Percentiles rank a stretch among this genome's conserved stretches.
Conservation (phyloP, 92 coral and sea anemone species). For the Palythoa caribaeorum region DNA sequence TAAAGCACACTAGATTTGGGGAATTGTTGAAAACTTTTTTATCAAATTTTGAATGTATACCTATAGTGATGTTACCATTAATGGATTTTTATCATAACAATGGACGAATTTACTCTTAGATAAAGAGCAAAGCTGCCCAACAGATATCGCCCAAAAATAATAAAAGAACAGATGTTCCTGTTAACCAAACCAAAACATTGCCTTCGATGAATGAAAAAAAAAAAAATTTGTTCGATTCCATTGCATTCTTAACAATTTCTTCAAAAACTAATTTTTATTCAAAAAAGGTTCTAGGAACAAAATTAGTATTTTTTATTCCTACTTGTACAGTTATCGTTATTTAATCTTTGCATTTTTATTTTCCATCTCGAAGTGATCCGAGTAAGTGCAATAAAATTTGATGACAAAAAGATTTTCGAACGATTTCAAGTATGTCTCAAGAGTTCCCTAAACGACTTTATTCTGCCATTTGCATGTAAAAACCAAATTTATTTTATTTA, state of each 20-base stretch:
- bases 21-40: not conserved
- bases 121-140: not conserved
- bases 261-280: no score
- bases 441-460: not conserved
- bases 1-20: not conserved
- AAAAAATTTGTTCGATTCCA: no score
- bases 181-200: no score
- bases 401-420: not conserved
- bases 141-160: not conserved
- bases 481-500: no score
- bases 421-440: not conserved
- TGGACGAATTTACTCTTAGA: not conserved
- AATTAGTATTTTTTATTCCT: no score
- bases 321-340: not conserved
- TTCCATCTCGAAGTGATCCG: not conserved
- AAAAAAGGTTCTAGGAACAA: no score
- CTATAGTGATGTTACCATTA: not conserved
- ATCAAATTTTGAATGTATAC: not conserved
- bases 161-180: not conserved
- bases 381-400: not conserved
- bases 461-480: not conserved
- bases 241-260: no score
- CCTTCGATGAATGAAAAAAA: no score
- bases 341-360: not conserved
- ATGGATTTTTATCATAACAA: not conserved